Conservation (phyloP, 1,140 invertebrate genomes). For the Spodoptera frugiperda region DNA sequence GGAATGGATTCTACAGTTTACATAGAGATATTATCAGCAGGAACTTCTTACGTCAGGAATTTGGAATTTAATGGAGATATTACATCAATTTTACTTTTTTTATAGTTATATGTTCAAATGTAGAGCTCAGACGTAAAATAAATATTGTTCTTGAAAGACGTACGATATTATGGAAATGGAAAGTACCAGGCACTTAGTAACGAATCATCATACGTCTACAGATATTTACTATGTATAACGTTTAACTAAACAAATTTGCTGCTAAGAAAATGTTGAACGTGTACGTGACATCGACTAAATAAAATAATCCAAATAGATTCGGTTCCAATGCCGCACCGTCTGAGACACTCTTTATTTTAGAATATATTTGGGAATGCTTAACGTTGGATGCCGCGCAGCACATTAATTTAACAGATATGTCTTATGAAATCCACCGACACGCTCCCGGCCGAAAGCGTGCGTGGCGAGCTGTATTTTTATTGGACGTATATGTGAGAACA, state of each 20-base stretch:
- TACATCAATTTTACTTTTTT: slow-evolving; percentile 3
- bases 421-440: slow-evolving; percentile 54
- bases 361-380: slow-evolving; percentile 65
- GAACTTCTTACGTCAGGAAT: slow-evolving; percentile 34
- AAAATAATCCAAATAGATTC: slow-evolving; percentile 56
- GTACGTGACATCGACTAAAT: slow-evolving; percentile 54
- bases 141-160: not conserved
- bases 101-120: not conserved
- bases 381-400: slow-evolving; percentile 50
- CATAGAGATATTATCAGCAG: slow-evolving; percentile 22
- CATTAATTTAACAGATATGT: slow-evolving; percentile 57
- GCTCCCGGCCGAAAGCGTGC: slow-evolving; percentile 29
- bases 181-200: slow-evolving; percentile 6
- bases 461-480: slow-evolving; percentile 33
- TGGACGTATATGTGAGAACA: slow-evolving; percentile 19
- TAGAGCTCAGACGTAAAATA: slow-evolving; percentile 10
- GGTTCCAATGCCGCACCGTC: slow-evolving; percentile 52
- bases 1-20: slow-evolving; percentile 34
- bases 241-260: slow-evolving; percentile 26
- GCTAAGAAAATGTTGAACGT: slow-evolving; percentile 47
- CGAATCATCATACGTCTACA: slow-evolving; percentile 2
- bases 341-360: slow-evolving; percentile 57
- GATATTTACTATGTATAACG: slow-evolving; percentile 28
- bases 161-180: slow-evolving; percentile 23
- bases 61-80: slow-evolving; percentile 17